Conservation (phyloP, 2,888 invertebrate species). For the Pollenia amentaria region DNA sequence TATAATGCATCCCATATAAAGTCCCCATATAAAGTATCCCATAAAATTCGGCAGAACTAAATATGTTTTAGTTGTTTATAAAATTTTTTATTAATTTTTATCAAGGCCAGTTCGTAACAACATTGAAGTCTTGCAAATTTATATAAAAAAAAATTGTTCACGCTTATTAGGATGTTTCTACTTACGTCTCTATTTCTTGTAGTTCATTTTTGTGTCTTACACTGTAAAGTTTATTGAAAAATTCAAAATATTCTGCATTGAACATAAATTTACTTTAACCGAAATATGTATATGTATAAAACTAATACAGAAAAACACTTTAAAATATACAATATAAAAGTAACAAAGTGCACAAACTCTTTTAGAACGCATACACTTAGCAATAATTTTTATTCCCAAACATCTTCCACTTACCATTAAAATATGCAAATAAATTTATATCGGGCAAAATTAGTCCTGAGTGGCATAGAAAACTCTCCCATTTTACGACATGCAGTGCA, state of each 20-base stretch:
- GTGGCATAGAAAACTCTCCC: not conserved
- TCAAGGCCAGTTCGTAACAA: too few relatives aligned
- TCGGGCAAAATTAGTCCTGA: not conserved
- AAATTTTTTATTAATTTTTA: too few relatives aligned
- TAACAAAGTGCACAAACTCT: constrained; percentile 53
- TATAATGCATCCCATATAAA: too few relatives aligned
- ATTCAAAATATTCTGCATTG: not conserved
- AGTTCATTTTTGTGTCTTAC: not conserved
- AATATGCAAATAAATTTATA: not conserved
- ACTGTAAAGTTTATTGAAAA: not conserved
- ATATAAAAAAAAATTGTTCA: too few relatives aligned
- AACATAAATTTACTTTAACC: not conserved
- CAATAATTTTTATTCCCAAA: not conserved
- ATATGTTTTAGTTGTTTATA: too few relatives aligned
- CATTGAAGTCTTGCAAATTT: too few relatives aligned
- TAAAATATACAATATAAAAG: constrained; percentile 27
- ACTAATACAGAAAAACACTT: not conserved
- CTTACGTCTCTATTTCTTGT: too few relatives aligned
- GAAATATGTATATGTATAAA: not conserved
- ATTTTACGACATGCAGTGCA: too few relatives aligned
- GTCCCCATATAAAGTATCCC: too few relatives aligned
- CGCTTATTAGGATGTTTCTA: too few relatives aligned
- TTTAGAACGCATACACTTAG: not conserved
- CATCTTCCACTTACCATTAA: constrained; percentile 37
- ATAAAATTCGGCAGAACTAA: too few relatives aligned